These are phyloP conservation scores for Epinephelus lanceolatus DNA, from an alignment of 2,113 vertebrate genomes.

Conservation along the genomic window DNA sequence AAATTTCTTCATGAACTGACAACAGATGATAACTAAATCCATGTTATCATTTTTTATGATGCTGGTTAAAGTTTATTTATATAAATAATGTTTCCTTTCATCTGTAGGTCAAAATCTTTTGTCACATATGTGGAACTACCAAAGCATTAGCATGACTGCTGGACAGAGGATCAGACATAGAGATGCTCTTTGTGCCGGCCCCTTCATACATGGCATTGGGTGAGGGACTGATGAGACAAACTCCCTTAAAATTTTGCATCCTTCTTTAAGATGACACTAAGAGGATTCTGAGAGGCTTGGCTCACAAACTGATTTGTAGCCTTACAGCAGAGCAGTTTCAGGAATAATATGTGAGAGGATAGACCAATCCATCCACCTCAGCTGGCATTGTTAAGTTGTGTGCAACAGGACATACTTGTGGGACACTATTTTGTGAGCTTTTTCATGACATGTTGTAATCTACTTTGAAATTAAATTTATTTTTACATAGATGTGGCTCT, in stretches of 20 bases:
- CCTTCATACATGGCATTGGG: not conserved
- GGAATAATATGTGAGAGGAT: not conserved
- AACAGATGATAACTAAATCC: not conserved
- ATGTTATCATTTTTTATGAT: not conserved
- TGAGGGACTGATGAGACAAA: not conserved
- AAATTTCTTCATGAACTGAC: not conserved
- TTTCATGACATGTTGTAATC: slow-evolving; percentile 62
- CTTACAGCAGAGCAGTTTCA: not conserved
- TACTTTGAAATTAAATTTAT: slow-evolving; percentile 74
- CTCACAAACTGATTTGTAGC: slow-evolving; percentile 1
- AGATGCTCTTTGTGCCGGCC: not conserved
- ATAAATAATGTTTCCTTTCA: not conserved
- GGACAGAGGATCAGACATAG: not conserved
- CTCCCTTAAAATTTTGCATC: not conserved
- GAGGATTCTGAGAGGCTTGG: not conserved
- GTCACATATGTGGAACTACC: not conserved
- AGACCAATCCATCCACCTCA: slow-evolving; percentile 1
- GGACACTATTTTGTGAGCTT: slow-evolving; percentile 17
- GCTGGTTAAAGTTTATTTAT: not conserved
- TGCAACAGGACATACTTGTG: slow-evolving; percentile 16
- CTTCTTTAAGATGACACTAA: not conserved
- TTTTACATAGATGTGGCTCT: slow-evolving; percentile 62
- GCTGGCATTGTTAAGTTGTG: not conserved
- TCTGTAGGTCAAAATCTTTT: not conserved
- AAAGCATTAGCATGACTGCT: not conserved